A percentile compares a stretch with the other conserved stretches of the same genome.
phyloP scores from a whole-genome alignment of 2,888 invertebrate species.

The Lomographa bimaculata region DNA sequence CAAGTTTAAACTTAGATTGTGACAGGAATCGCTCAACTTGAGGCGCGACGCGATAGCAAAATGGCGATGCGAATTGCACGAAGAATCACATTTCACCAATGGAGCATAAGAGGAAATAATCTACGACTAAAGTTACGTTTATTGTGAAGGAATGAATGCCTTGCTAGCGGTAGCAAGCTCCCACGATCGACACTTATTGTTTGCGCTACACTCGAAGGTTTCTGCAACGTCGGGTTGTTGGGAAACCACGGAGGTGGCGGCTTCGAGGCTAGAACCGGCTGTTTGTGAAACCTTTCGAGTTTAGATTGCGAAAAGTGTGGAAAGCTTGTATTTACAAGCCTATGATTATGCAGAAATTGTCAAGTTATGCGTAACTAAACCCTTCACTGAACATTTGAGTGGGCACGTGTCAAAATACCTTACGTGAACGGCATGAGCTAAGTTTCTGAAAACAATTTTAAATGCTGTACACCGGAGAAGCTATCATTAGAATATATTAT shows the following conservation, averaged over 20 bases:
- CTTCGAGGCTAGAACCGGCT: constrained; percentile 69
- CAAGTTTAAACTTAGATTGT: constrained; percentile 27
- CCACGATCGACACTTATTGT: constrained; percentile 75
- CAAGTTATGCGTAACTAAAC: constrained; percentile 32
- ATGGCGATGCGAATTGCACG: constrained; percentile 37
- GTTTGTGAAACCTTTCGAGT: constrained; percentile 73
- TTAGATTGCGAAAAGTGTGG: constrained; percentile 74
- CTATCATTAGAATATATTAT: too few species aligned
- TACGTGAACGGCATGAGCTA: too few species aligned
- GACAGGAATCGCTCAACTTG: constrained; percentile 17
- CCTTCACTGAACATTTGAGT: constrained; percentile 29
- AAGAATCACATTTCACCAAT: constrained; percentile 62
- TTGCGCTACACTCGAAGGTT: constrained; percentile 74
- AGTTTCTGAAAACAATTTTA: too few species aligned
- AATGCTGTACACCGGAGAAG: too few species aligned
- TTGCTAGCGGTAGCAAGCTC: constrained; percentile 59
- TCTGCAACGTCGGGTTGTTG: constrained; percentile 75
- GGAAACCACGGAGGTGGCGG: constrained; percentile 63
- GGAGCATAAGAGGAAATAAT: constrained; percentile 64
- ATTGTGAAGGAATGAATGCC: constrained; percentile 57
- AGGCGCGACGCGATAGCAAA: constrained; percentile 40
- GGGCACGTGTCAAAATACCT: constrained; percentile 6
- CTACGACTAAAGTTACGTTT: constrained; percentile 49
- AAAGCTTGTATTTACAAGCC: constrained; percentile 60
- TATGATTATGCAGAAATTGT: constrained; percentile 47